phyloP scores from a whole-genome alignment of 2,113 vertebrate genomes.

The Shinisaurus crocodilurus region DNA sequence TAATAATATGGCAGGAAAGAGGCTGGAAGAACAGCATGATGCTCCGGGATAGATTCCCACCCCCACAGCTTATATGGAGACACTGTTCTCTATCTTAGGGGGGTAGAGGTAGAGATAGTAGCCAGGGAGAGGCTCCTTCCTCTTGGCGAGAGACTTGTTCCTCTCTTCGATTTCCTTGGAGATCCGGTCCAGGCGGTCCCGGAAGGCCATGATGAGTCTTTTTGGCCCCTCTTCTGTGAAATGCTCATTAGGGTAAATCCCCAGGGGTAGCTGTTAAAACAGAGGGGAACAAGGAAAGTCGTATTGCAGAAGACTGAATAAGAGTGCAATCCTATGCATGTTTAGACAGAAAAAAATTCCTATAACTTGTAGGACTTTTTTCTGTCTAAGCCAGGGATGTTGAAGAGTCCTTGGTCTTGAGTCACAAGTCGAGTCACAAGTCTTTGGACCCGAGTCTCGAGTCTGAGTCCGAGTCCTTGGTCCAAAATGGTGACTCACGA shows the following conservation, averaged over 20 bases:
- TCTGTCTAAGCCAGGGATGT: too few species aligned
- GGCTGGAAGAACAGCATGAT: background rate
- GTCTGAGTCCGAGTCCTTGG: too few species aligned
- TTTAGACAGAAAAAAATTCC: too few species aligned
- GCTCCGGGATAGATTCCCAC: background rate
- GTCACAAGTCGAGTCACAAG: too few species aligned
- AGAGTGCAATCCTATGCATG: too few species aligned
- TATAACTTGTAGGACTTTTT: too few species aligned
- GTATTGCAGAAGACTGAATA: too few species aligned
- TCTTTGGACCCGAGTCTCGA: too few species aligned
- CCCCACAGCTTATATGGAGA: background rate
- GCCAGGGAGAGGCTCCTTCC: rapidly evolving
- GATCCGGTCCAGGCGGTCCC: background rate
- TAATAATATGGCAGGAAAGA: too few species aligned
- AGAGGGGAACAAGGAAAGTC: background rate
- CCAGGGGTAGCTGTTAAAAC: background rate
- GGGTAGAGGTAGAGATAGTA: background rate
- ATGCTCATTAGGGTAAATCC: background rate
- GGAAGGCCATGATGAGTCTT: background rate
- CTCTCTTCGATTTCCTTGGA: constrained; percentile 1
- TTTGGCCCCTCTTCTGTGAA: background rate
- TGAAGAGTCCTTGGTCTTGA: too few species aligned
- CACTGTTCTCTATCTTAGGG: background rate
- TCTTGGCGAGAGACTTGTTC: background rate
- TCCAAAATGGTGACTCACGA: too few species aligned